Evolutionary conservation across 2,797 vertebrate species (phyloP), one percentile per base, ranked within the genome.

Genomic region (Gymnoscopelus microlampas): DNA sequence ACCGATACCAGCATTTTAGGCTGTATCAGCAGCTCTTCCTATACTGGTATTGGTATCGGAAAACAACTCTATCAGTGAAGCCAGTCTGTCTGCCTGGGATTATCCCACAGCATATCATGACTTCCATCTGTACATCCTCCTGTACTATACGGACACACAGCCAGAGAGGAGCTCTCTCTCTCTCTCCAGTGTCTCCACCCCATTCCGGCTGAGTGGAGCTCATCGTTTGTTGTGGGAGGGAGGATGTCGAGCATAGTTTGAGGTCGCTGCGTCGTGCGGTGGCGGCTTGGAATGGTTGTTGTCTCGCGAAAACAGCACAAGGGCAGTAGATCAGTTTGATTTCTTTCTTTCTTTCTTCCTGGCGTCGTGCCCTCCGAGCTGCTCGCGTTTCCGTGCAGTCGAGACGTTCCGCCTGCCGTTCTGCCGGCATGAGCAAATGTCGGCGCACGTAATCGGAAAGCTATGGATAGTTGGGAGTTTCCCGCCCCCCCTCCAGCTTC

Each of bases 351-450:
- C 19, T 19, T 19, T 19, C 26, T 29, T 64, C 51, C 47, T 24
- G 8, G 10, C 58, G 13, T 15, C 39, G 4, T 4, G 58, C 39
- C 35, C 58, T 12, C 10, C 32, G 47, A 60, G 2, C 58, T 10
- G 59, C 19, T 71, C 1, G 1, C 60, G 55, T 79, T 82, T 85
- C 64, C 19, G 7, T 13, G 29, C n/a, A 24, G 4, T 10, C 44
- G 60, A 72, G 76, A 67, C 82, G 85, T 90, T 90, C 79, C 83
- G 26, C 26, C 82, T n/a, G n/a, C n/a, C 82, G 85, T 90, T 90
- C 79, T 82, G 26, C 7, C 71, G 76, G 72, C 81, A 64, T 74
- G 53, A 63, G 63, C 54, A 70, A 29, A 29, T 73, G 79, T 76
- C 74, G 71, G 10, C 75, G 88, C 77, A 77, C 81, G 58, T 81